phyloP scores from a whole-genome alignment of 2,113 vertebrate species.

The Peromyscus maniculatus region DNA sequence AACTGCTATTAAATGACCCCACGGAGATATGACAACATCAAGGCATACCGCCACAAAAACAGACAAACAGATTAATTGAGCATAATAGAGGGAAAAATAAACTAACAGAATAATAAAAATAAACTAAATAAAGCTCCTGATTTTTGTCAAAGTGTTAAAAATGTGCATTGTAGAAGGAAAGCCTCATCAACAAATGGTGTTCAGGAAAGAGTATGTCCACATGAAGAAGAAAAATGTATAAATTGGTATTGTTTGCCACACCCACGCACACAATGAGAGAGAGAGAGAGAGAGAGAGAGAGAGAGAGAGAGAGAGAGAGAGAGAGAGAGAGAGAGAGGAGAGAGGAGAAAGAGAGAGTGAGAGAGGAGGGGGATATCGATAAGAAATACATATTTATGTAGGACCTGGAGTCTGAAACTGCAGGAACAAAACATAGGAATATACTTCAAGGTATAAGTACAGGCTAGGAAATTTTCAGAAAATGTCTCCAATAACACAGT shows the following conservation, averaged over 20 bases:
- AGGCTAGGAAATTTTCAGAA: neutral
- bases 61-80: neutral
- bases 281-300: too few species aligned
- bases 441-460: neutral
- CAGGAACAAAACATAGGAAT: too few species aligned
- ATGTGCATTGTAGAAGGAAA: too few species aligned
- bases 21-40: neutral
- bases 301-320: too few species aligned
- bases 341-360: too few species aligned
- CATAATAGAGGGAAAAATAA: neutral
- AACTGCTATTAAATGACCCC: neutral
- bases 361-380: too few species aligned
- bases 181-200: neutral
- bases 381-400: too few species aligned
- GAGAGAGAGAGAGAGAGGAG: too few species aligned
- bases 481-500: neutral
- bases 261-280: neutral
- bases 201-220: neutral
- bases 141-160: neutral
- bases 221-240: too few species aligned
- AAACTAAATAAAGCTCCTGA: too few species aligned
- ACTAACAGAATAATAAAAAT: neutral
- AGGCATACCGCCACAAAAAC: neutral
- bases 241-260: neutral
- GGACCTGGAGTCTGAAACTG: too few species aligned